Conservation (phyloP, 2,797 vertebrate genomes). For the Apodemus agrarius region DNA sequence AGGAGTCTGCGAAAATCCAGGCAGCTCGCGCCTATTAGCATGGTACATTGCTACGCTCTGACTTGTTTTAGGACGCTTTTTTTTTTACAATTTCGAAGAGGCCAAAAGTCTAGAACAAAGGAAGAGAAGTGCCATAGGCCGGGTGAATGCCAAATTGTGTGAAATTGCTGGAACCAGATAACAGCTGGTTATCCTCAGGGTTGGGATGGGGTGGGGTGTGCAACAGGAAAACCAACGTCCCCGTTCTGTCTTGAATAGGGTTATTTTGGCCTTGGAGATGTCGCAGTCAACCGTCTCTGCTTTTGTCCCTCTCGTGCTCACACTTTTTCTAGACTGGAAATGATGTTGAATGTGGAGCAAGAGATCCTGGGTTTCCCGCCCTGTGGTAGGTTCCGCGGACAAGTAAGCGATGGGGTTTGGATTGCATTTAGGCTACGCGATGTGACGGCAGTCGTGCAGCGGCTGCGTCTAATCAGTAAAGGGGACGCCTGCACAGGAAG, state of each 20-base stretch:
- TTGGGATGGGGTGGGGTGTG: rapidly evolving
- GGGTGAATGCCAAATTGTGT: background rate
- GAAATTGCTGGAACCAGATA: background rate
- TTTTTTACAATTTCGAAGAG: conserved; percentile 31
- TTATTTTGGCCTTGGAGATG: conserved; percentile 6
- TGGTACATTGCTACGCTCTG: background rate
- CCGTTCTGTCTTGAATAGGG: background rate
- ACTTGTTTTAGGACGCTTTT: conserved; percentile 13
- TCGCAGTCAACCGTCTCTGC: background rate
- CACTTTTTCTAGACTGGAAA: background rate
- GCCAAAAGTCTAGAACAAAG: background rate
- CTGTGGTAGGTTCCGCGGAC: background rate
- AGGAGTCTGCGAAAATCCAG: background rate
- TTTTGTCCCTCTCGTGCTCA: background rate
- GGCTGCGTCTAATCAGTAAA: background rate
- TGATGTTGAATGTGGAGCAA: background rate
- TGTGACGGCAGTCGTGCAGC: background rate
- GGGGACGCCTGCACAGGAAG: background rate
- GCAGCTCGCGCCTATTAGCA: background rate
- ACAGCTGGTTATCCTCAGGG: background rate
- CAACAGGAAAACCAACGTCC: background rate
- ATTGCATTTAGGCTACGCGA: background rate
- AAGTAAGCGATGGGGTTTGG: background rate
- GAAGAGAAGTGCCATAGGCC: background rate
- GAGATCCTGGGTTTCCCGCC: background rate